phyloP scores from a whole-genome alignment of 2,888 invertebrate genomes.

The Patella pellucida region DNA sequence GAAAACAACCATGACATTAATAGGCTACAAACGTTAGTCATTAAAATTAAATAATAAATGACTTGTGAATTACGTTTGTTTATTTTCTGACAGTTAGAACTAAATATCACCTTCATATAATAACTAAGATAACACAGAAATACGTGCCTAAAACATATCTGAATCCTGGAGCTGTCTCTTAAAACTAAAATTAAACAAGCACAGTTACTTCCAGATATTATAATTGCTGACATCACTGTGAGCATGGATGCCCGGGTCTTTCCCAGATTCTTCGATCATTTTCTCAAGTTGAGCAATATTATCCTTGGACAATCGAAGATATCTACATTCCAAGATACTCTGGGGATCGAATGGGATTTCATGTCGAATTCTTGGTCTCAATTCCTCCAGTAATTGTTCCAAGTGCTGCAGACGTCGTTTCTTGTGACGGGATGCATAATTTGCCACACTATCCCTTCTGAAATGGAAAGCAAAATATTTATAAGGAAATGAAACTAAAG shows the following conservation, averaged over 20 bases:
- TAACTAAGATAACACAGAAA: too few relatives aligned
- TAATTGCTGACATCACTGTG: slow-evolving; percentile 48
- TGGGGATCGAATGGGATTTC: slow-evolving; percentile 37
- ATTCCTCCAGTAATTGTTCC: slow-evolving; percentile 37
- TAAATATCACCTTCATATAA: too few relatives aligned
- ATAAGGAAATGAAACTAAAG: too few relatives aligned
- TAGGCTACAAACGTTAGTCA: too few relatives aligned
- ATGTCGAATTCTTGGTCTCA: slow-evolving; percentile 28
- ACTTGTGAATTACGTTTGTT: too few relatives aligned
- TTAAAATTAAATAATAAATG: too few relatives aligned
- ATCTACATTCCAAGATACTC: slow-evolving; percentile 47
- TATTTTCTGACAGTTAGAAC: too few relatives aligned
- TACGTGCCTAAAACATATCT: too few relatives aligned
- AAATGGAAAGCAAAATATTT: background rate
- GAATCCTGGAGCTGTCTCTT: too few relatives aligned
- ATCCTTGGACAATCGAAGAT: slow-evolving; percentile 49
- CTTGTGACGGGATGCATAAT: slow-evolving; percentile 35
- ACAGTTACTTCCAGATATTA: slow-evolving; percentile 33
- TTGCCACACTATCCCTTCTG: background rate
- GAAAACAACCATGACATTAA: too few relatives aligned
- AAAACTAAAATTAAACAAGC: too few relatives aligned
- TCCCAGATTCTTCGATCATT: slow-evolving; percentile 42
- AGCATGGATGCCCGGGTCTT: slow-evolving; percentile 53
- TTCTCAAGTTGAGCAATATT: slow-evolving; percentile 49
- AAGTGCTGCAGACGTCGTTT: slow-evolving; percentile 43